These are phyloP conservation scores for Pedetes capensis DNA, from an alignment of 2,113 vertebrate genomes.

Conservation along the genomic window DNA sequence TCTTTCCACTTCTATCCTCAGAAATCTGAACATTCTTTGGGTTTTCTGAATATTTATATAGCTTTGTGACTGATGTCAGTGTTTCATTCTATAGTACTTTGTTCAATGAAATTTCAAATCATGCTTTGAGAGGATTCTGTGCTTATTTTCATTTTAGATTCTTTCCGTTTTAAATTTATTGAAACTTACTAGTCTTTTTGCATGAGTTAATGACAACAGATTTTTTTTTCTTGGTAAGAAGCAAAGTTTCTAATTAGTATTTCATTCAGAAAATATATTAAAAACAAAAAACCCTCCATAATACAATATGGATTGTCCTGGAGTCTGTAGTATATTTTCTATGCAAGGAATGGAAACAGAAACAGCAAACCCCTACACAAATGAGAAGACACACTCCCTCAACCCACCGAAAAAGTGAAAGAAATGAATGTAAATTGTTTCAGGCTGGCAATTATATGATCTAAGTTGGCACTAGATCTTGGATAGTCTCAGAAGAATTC, in stretches of 20 bases:
- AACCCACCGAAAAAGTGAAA: not conserved
- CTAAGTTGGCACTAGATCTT: slow-evolving; percentile 67
- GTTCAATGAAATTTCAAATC: slow-evolving; percentile 28
- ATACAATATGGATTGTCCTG: not conserved
- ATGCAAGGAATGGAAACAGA: not conserved
- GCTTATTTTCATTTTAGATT: slow-evolving; percentile 34
- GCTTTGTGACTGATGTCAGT: slow-evolving; percentile 16
- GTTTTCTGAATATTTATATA: slow-evolving; percentile 60
- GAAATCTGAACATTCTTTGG: slow-evolving; percentile 63
- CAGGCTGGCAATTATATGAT: slow-evolving; percentile 67
- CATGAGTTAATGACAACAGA: not conserved
- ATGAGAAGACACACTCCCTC: not conserved
- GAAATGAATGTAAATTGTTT: slow-evolving; percentile 63
- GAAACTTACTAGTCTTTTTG: not conserved
- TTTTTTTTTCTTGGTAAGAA: not conserved
- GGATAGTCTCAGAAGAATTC: slow-evolving; percentile 63
- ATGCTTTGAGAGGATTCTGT: not conserved
- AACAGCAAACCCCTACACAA: not conserved
- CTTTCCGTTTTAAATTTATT: slow-evolving; percentile 49
- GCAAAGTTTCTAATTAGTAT: not conserved
- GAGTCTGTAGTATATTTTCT: slow-evolving; percentile 42
- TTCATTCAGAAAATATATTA: not conserved
- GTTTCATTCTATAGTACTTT: slow-evolving; percentile 27
- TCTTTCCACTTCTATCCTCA: slow-evolving; percentile 20
- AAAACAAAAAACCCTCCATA: not conserved